Evolutionary conservation across 2,797 vertebrate genomes (phyloP).

Genomic region (Tenualosa ilisha): DNA sequence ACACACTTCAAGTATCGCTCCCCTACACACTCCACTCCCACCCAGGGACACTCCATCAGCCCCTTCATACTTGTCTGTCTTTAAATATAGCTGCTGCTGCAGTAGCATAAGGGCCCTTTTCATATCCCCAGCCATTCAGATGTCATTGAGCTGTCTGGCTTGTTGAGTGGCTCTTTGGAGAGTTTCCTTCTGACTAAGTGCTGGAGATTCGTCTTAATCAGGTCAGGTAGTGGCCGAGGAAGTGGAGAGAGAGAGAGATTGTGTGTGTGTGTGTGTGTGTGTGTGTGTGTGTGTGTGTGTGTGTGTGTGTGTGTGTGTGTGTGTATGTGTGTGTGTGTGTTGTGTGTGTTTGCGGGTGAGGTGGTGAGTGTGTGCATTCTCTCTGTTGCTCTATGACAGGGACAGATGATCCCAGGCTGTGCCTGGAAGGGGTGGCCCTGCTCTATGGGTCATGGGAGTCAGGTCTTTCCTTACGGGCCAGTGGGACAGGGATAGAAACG

Average conservation of each 20-base stretch:
- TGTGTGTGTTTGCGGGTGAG: too few species aligned
- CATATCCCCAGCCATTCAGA: background rate
- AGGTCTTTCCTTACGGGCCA: too few species aligned
- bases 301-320: background rate
- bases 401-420: background rate
- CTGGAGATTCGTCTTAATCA: conserved; percentile 16
- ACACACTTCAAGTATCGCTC: background rate
- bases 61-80: background rate
- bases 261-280: too few species aligned
- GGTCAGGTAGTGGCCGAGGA: background rate
- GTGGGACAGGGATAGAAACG: too few species aligned
- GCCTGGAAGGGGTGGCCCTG: background rate
- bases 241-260: background rate
- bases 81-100: too few species aligned
- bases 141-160: background rate
- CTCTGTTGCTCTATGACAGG: background rate
- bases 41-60: background rate
- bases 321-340: too few species aligned
- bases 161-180: background rate
- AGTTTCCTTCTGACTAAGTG: background rate
- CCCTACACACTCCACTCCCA: background rate
- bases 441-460: too few species aligned
- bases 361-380: background rate
- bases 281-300: background rate
- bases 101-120: background rate